Base-by-base conservation (phyloP, 2,888 invertebrate species). In the Agrochola lychnidis region DNA sequence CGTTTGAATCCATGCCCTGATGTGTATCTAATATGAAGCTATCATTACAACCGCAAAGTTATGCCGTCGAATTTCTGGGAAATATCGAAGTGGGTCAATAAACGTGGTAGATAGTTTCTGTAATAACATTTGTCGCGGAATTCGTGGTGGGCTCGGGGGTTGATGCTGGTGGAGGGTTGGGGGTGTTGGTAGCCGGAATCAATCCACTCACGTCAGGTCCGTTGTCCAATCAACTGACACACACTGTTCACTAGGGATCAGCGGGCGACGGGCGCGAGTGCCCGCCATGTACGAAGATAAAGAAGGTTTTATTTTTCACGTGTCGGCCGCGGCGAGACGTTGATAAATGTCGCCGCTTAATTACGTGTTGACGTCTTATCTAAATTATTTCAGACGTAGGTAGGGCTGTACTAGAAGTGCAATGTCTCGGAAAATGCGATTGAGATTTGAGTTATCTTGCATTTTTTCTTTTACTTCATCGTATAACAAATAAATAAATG, bases 161-260 rank as follows among this genome's bases (percentile, higher is more conserved):
- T 86, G 88, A 86, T 73, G 78, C 14, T 87, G 87, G 86, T 70
- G 79, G 81, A 84, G 45, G 69, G 81, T 64, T 81, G 76, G 75
- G 80, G 70, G 82, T 86, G 83, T 82, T 76, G 86, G 88, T 88
- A 90, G 90, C 88, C 87, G 91, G 94, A 95, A 95, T 96, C 96
- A 96, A 96, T 96, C 95, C 95, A 94, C 95, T 95, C 94, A 92
- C 93, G 95, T 93, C 94, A 93, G 90, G 88, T 91, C 94, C 93
- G 95, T 92, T 95, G 95, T 95, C 95, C 95, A 96, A 96, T 96
- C 96, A 96, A 94, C 94, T 94, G 95, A 94, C 95, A 94, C 92
- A 93, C 93, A 91, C 92, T 93, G 94, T 94, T 94, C 95, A 90
- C 94, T 91, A 84, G 95, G 96, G 96, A 95, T 95, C 93, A 92